Evolutionary conservation across 2,888 invertebrate species (phyloP).

Genomic region (Actias luna): DNA sequence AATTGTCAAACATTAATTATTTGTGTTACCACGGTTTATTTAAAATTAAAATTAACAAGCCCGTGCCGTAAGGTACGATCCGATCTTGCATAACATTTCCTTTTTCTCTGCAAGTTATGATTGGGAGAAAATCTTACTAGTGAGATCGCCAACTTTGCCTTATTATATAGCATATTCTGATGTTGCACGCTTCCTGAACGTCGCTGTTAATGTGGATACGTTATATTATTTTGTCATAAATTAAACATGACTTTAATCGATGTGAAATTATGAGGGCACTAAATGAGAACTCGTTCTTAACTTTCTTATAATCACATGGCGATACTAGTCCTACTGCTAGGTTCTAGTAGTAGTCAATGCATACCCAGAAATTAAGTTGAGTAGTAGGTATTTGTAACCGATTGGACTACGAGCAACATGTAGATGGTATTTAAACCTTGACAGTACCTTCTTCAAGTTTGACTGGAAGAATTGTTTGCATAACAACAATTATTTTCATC

Average conservation of each 20-base stretch:
- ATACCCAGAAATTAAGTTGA: too few relatives aligned
- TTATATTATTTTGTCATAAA: not conserved
- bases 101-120: slow-evolving; percentile 69
- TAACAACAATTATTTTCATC: too few relatives aligned
- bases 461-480: too few relatives aligned
- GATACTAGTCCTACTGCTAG: too few relatives aligned
- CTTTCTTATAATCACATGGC: too few relatives aligned
- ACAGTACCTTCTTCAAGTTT: too few relatives aligned
- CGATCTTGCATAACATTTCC: slow-evolving; percentile 56
- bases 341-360: too few relatives aligned
- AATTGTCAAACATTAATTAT: too few relatives aligned
- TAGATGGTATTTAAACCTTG: too few relatives aligned
- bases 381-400: too few relatives aligned
- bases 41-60: not conserved
- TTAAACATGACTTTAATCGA: not conserved
- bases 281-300: not conserved
- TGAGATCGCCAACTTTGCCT: slow-evolving; percentile 67
- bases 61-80: slow-evolving; percentile 22
- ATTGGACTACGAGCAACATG: too few relatives aligned
- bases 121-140: slow-evolving; percentile 69
- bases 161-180: slow-evolving; percentile 58
- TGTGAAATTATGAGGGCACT: not conserved
- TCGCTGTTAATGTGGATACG: slow-evolving; percentile 34
- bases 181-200: slow-evolving; percentile 42
- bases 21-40: not conserved